phyloP scores from a whole-genome alignment of 35 echinoderm and acorn worm genomes.

The Anneissia japonica region DNA sequence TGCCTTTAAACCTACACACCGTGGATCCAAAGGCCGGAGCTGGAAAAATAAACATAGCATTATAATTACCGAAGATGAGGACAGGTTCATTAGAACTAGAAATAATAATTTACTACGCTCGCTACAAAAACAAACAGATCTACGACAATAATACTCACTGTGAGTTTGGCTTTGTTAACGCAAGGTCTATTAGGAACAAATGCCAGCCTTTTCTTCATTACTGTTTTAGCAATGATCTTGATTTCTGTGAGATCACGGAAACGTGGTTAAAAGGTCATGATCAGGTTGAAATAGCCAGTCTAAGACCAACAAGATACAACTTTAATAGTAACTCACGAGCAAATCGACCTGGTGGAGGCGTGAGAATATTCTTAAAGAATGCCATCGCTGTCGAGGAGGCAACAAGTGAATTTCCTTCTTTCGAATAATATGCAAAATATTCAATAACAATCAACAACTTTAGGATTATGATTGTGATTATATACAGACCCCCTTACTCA shows the following conservation, averaged over 20 bases:
- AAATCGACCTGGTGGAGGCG: constrained; percentile 28
- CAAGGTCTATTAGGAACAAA: constrained; percentile 19
- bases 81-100: too few relatives aligned
- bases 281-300: constrained; percentile 16
- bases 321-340: constrained; percentile 3
- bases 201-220: constrained; percentile 18
- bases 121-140: neutral
- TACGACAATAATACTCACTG: constrained; percentile 17
- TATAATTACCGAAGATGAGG: too few relatives aligned
- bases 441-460: constrained; percentile 7
- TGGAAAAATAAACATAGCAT: too few relatives aligned
- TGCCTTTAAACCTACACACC: too few relatives aligned
- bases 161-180: constrained; percentile 14
- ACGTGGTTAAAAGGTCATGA: constrained; percentile 23
- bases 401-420: neutral
- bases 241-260: constrained; percentile 27
- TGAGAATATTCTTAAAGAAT: constrained; percentile 28
- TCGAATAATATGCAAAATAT: constrained; percentile 33
- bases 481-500: constrained; percentile 19
- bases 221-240: neutral
- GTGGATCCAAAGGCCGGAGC: too few relatives aligned
- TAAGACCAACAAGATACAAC: constrained; percentile 1
- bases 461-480: neutral
- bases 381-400: constrained; percentile 1
- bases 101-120: constrained; percentile 8